phyloP scores from a whole-genome alignment of 2,888 invertebrate species.

The Sphecodes monilicornis region DNA sequence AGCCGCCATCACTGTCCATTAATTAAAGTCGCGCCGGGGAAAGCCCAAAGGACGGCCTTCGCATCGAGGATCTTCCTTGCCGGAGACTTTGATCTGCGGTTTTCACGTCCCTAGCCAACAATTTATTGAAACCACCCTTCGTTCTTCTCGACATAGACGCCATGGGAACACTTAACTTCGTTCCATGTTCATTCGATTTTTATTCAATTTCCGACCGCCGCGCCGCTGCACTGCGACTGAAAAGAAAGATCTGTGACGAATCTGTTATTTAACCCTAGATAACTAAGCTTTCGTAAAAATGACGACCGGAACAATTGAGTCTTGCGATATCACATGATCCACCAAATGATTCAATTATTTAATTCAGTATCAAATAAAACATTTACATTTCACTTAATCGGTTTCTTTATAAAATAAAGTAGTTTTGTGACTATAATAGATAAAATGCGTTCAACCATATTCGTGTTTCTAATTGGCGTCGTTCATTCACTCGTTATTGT shows the following conservation, averaged over 20 bases:
- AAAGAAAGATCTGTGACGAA: not conserved
- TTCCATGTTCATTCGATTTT: not conserved
- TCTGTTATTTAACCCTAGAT: not conserved
- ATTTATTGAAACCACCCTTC: constrained; percentile 28
- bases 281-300: no score
- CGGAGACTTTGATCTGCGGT: constrained; percentile 49
- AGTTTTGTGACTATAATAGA: no score
- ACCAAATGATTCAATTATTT: no score
- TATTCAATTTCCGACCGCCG: not conserved
- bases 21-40: constrained; percentile 46
- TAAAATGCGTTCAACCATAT: no score
- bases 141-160: not conserved
- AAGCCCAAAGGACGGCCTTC: constrained; percentile 35
- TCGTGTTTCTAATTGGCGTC: no score
- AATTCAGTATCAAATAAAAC: no score
- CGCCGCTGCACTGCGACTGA: not conserved
- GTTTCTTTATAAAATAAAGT: no score
- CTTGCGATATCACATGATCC: no score
- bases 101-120: not conserved
- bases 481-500: no score
- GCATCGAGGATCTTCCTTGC: constrained; percentile 49
- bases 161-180: not conserved
- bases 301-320: no score
- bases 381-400: no score
- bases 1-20: constrained; percentile 49